A percentile compares a stretch with the other conserved stretches of the same genome.
phyloP scores from a whole-genome alignment of 2,888 invertebrate species.

The Aromia moschata region DNA sequence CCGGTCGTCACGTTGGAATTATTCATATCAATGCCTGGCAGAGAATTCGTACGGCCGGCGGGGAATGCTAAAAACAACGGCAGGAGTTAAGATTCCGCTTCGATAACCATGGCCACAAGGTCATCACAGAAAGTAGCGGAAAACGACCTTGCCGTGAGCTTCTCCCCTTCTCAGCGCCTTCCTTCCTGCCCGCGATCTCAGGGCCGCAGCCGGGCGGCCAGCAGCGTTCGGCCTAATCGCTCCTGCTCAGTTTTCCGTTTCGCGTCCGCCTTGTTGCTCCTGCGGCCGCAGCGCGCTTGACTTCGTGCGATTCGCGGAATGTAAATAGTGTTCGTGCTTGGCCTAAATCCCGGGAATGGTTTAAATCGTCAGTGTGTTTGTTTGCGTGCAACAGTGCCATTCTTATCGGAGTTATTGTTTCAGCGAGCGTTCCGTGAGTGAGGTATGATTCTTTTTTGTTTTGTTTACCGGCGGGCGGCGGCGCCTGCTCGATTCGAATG shows the following conservation, averaged over 20 bases:
- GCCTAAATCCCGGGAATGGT: constrained; percentile 18
- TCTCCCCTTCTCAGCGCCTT: constrained; percentile 51
- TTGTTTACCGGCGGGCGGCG: not conserved
- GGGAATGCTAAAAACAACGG: constrained; percentile 28
- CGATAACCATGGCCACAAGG: constrained; percentile 53
- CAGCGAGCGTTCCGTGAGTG: not conserved
- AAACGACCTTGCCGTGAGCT: constrained; percentile 42
- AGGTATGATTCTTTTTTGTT: constrained; percentile 12
- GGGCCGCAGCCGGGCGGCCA: constrained; percentile 46
- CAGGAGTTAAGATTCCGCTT: constrained; percentile 49
- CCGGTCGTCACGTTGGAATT: not conserved
- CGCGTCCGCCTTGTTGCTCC: constrained; percentile 29
- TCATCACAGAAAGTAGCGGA: constrained; percentile 46
- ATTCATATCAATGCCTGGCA: constrained; percentile 2
- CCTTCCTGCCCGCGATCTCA: constrained; percentile 53
- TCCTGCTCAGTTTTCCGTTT: constrained; percentile 31
- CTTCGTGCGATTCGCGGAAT: constrained; percentile 28
- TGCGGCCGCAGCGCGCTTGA: constrained; percentile 20
- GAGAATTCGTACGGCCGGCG: constrained; percentile 7
- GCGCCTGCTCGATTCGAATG: not conserved
- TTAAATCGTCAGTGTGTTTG: constrained; percentile 9
- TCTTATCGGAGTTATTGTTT: constrained; percentile 12
- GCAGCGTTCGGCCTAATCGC: constrained; percentile 32
- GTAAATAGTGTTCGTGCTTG: constrained; percentile 27
- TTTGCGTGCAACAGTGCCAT: constrained; percentile 13